A percentile compares a stretch with the other conserved stretches of the same genome.
These are phyloP conservation scores for Trilocha varians DNA, from an alignment of 2,888 invertebrate species.

Conservation along the genomic window DNA sequence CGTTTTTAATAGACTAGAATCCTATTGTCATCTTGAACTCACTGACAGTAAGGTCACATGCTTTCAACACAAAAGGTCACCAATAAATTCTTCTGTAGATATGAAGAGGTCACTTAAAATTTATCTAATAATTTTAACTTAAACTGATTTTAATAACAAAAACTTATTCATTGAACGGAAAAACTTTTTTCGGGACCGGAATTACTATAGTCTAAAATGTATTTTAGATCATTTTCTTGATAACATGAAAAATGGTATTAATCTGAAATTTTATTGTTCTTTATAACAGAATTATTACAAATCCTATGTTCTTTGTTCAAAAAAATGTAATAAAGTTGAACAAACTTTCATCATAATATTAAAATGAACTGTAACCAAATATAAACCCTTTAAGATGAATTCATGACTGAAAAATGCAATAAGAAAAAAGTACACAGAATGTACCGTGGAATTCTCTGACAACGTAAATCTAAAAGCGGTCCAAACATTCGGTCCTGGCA, in stretches of 20 bases:
- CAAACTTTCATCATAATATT: too few relatives aligned
- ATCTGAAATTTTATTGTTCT: too few relatives aligned
- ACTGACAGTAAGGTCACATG: conserved; percentile 2
- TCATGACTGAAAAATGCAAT: conserved; percentile 13
- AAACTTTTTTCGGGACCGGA: too few relatives aligned
- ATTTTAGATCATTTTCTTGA: too few relatives aligned
- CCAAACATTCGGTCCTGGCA: conserved; percentile 49
- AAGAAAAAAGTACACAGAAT: conserved; percentile 13
- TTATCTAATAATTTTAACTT: too few relatives aligned
- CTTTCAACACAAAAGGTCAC: background rate
- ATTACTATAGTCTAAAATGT: too few relatives aligned
- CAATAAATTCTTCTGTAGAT: background rate
- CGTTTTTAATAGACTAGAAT: conserved; percentile 40
- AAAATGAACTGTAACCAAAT: background rate
- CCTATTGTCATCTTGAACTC: conserved; percentile 26
- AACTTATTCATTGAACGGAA: too few relatives aligned
- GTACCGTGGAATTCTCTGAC: conserved; percentile 34
- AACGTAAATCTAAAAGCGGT: conserved; percentile 56
- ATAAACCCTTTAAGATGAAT: conserved; percentile 3
- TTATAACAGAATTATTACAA: too few relatives aligned
- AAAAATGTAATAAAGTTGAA: too few relatives aligned
- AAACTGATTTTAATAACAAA: too few relatives aligned
- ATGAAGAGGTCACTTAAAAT: background rate
- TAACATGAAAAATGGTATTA: too few relatives aligned
- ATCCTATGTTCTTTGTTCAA: too few relatives aligned